phyloP scores from a whole-genome alignment of 2,113 vertebrate genomes.

The Trematomus loennbergii region DNA sequence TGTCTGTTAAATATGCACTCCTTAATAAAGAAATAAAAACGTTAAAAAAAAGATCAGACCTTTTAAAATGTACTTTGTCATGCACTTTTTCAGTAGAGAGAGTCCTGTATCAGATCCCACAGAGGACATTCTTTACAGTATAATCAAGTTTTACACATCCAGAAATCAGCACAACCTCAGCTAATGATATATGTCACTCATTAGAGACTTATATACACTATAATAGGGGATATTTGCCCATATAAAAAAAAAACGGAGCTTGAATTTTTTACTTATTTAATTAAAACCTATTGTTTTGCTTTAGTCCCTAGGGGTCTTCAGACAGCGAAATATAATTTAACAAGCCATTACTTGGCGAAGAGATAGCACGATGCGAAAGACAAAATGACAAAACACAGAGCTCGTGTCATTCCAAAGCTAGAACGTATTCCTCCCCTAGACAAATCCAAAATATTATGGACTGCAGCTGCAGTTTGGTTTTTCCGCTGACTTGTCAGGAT shows the following conservation, averaged over 20 bases:
- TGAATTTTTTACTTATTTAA: too few relatives aligned
- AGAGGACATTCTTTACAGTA: too few relatives aligned
- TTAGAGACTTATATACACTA: too few relatives aligned
- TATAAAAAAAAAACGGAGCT: too few relatives aligned
- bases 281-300: background rate
- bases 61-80: background rate
- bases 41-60: background rate
- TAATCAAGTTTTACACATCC: too few relatives aligned
- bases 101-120: background rate
- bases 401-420: constrained; percentile 56
- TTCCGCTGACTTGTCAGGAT: constrained; percentile 51
- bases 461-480: constrained; percentile 60
- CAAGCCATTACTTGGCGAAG: constrained; percentile 16
- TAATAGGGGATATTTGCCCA: too few relatives aligned
- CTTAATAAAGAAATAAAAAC: too few relatives aligned
- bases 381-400: constrained; percentile 39
- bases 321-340: background rate
- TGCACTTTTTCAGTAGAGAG: background rate
- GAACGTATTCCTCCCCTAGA: constrained; percentile 38
- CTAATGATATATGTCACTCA: too few relatives aligned
- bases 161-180: too few relatives aligned
- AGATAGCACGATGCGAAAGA: constrained; percentile 13
- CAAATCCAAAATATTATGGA: constrained; percentile 58
- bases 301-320: constrained; percentile 5
- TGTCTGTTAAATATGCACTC: too few relatives aligned